These are phyloP conservation scores for Bombylius major DNA, from an alignment of 2,888 invertebrate genomes.

Conservation along the genomic window DNA sequence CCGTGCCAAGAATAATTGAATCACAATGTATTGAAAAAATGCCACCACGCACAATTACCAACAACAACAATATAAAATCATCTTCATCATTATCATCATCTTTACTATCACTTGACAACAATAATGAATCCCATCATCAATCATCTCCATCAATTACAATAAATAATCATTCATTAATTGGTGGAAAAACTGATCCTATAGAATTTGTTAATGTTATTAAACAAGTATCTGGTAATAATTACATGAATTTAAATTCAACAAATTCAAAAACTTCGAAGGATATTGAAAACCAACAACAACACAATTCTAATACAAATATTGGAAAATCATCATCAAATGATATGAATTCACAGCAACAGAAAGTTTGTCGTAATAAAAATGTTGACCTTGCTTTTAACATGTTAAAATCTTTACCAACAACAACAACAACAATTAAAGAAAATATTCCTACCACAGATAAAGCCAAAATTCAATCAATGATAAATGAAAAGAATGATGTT, in stretches of 20 bases:
- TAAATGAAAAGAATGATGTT: neutral
- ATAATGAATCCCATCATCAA: neutral
- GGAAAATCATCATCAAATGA: too few relatives aligned
- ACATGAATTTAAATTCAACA: slow-evolving; percentile 28
- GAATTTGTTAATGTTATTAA: slow-evolving; percentile 19
- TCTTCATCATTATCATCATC: neutral
- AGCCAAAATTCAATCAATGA: neutral
- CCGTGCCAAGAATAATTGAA: slow-evolving; percentile 22
- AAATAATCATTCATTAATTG: slow-evolving; percentile 36
- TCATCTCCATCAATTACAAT: slow-evolving; percentile 27
- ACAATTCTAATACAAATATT: too few relatives aligned
- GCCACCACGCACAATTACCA: neutral
- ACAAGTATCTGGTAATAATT: slow-evolving; percentile 36
- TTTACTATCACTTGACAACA: neutral
- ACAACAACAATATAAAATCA: too few relatives aligned
- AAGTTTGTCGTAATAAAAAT: slow-evolving; percentile 35
- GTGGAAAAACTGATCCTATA: slow-evolving; percentile 27
- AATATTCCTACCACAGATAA: neutral
- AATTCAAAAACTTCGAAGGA: slow-evolving; percentile 19
- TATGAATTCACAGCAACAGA: neutral
- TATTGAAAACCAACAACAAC: neutral
- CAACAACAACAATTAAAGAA: neutral
- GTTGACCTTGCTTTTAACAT: slow-evolving; percentile 36
- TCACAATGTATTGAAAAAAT: slow-evolving; percentile 23
- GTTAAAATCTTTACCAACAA: slow-evolving; percentile 10